phyloP scores from a whole-genome alignment of 2,888 invertebrate genomes.

The Tipula lateralis region DNA sequence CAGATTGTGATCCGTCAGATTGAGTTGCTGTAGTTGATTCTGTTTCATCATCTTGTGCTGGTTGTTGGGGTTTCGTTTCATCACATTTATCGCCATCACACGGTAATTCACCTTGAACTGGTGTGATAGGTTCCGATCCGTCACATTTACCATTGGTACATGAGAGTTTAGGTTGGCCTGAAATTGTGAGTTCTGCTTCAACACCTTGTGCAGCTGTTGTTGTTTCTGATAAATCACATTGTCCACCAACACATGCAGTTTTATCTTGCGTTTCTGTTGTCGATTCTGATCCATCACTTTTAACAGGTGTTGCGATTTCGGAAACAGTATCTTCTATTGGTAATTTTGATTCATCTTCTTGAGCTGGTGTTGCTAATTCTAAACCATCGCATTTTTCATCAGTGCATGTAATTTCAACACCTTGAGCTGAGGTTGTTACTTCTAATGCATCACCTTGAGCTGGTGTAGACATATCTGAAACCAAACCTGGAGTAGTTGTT shows the following conservation, averaged over 20 bases:
- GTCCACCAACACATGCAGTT: not conserved
- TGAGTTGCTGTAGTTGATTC: too few species aligned
- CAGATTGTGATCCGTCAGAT: too few species aligned
- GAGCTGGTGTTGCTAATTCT: not conserved
- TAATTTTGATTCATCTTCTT: not conserved
- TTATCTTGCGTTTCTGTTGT: not conserved
- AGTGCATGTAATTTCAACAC: not conserved
- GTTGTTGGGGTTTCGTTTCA: not conserved
- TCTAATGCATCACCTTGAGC: not conserved
- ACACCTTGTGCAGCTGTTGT: not conserved
- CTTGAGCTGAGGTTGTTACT: not conserved
- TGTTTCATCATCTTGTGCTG: too few species aligned
- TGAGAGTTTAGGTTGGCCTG: not conserved
- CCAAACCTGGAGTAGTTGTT: not conserved
- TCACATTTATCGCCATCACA: not conserved
- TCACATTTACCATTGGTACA: not conserved
- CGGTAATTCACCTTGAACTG: not conserved
- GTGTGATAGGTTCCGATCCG: not conserved
- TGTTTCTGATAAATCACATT: too few species aligned
- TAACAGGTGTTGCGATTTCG: not conserved
- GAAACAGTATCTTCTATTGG: not conserved
- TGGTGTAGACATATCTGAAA: not conserved
- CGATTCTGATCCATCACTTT: not conserved
- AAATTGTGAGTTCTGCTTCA: not conserved
- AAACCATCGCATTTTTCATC: not conserved